phyloP scores from a whole-genome alignment of 2,888 invertebrate genomes.

The Eilema griseolum region DNA sequence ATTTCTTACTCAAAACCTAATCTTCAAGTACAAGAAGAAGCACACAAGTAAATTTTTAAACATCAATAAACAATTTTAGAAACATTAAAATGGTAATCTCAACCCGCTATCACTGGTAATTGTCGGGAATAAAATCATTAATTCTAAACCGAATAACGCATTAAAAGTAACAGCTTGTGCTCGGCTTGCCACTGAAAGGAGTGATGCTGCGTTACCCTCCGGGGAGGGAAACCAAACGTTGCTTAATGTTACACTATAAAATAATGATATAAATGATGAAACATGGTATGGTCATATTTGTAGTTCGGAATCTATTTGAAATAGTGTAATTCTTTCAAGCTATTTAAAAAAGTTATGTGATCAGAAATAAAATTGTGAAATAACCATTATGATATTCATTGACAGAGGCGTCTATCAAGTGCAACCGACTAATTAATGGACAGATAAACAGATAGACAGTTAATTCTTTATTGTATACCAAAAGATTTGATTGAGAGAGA shows the following conservation, averaged over 20 bases:
- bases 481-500: too few relatives aligned
- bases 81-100: slow-evolving; percentile 63
- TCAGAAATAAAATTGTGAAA: not conserved
- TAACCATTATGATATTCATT: not conserved
- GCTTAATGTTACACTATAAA: slow-evolving; percentile 24
- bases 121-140: slow-evolving; percentile 84
- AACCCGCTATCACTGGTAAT: slow-evolving; percentile 75
- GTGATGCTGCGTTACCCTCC: slow-evolving; percentile 35
- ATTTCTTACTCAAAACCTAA: slow-evolving; percentile 19
- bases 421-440: too few relatives aligned
- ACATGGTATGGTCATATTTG: not conserved
- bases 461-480: too few relatives aligned
- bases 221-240: slow-evolving; percentile 37
- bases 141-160: slow-evolving; percentile 83
- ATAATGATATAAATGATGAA: slow-evolving; percentile 1
- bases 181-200: slow-evolving; percentile 58
- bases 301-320: not conserved
- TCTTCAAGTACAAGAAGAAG: slow-evolving; percentile 34
- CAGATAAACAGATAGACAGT: too few relatives aligned
- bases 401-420: too few relatives aligned
- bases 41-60: slow-evolving; percentile 59
- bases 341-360: not conserved
- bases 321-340: not conserved
- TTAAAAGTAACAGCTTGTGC: slow-evolving; percentile 86
- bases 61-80: slow-evolving; percentile 67